Percentiles rank a stretch among this genome's conserved stretches.
Evolutionary conservation across 2,797 vertebrate genomes (phyloP).

Genomic region (Melanotaenia parkinsoni): DNA sequence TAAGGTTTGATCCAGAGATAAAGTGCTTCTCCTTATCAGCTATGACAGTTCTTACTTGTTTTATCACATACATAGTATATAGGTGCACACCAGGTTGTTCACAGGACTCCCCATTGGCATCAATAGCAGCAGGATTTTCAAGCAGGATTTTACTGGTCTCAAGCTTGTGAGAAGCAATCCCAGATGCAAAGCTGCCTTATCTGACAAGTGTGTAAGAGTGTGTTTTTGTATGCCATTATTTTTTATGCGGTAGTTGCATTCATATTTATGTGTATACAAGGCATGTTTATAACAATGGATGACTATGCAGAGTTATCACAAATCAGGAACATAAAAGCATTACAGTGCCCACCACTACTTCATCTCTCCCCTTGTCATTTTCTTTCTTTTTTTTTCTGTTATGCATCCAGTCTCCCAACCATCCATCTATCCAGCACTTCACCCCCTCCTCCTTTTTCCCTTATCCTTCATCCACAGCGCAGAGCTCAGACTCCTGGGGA

Average conservation of each 20-base stretch:
- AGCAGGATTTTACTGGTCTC: slow-evolving; percentile 70
- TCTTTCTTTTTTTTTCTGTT: slow-evolving; percentile 19
- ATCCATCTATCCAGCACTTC: slow-evolving; percentile 50
- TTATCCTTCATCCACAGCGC: slow-evolving; percentile 64
- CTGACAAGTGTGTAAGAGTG: slow-evolving; percentile 56
- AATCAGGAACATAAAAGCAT: slow-evolving; percentile 54
- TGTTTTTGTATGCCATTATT: slow-evolving; percentile 5
- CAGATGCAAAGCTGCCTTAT: slow-evolving; percentile 73
- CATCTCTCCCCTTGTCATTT: slow-evolving; percentile 30
- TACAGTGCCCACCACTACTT: slow-evolving; percentile 34
- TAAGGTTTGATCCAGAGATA: slow-evolving; percentile 68
- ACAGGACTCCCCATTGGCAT: slow-evolving; percentile 66
- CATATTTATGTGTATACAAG: slow-evolving; percentile 19
- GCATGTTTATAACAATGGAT: slow-evolving; percentile 37
- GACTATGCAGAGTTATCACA: slow-evolving; percentile 62
- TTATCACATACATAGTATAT: slow-evolving; percentile 62
- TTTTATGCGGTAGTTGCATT: slow-evolving; percentile 2
- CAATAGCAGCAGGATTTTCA: slow-evolving; percentile 68
- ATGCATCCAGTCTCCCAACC: slow-evolving; percentile 25
- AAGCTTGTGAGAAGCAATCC: slow-evolving; percentile 68
- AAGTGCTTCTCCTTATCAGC: slow-evolving; percentile 75
- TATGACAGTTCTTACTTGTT: slow-evolving; percentile 71
- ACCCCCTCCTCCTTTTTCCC: slow-evolving; percentile 11
- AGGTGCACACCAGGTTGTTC: slow-evolving; percentile 41
- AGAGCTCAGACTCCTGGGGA: slow-evolving; percentile 63